These are phyloP conservation scores for Orthosia gothica DNA, from an alignment of 2,888 invertebrate species.

Conservation along the genomic window DNA sequence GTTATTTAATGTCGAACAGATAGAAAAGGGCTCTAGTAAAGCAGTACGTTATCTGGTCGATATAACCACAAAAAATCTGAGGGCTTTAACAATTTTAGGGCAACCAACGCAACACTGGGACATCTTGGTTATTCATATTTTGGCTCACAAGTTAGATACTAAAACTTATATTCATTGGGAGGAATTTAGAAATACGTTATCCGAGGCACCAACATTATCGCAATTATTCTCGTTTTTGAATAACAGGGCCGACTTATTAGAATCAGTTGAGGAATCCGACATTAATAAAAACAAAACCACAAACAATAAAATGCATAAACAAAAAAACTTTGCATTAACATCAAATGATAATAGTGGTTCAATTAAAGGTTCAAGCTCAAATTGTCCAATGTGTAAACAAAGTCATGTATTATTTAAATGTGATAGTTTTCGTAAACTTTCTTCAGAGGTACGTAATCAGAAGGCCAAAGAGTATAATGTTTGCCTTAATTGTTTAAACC, in stretches of 20 bases:
- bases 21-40: slow-evolving; percentile 7
- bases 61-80: slow-evolving; percentile 9
- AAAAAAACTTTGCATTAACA: slow-evolving; percentile 14
- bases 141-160: slow-evolving; percentile 11
- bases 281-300: slow-evolving; percentile 7
- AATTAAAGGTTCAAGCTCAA: slow-evolving; percentile 2
- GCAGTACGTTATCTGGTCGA: slow-evolving; percentile 13
- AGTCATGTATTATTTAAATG: slow-evolving; percentile 11
- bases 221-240: slow-evolving; percentile 16
- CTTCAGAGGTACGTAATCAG: slow-evolving; percentile 3
- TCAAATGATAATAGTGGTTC: background rate
- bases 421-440: slow-evolving; percentile 11
- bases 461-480: slow-evolving; percentile 12
- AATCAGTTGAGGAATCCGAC: slow-evolving; percentile 18
- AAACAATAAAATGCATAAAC: background rate
- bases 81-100: slow-evolving; percentile 11
- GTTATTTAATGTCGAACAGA: slow-evolving; percentile 20
- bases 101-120: slow-evolving; percentile 15
- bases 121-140: slow-evolving; percentile 10
- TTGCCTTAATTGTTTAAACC: slow-evolving; percentile 17
- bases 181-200: slow-evolving; percentile 5
- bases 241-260: slow-evolving; percentile 5
- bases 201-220: slow-evolving; percentile 11
- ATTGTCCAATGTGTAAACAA: slow-evolving; percentile 14
- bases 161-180: slow-evolving; percentile 5